Conservation (phyloP, 2,888 invertebrate genomes). For the Dynastes tityus region DNA sequence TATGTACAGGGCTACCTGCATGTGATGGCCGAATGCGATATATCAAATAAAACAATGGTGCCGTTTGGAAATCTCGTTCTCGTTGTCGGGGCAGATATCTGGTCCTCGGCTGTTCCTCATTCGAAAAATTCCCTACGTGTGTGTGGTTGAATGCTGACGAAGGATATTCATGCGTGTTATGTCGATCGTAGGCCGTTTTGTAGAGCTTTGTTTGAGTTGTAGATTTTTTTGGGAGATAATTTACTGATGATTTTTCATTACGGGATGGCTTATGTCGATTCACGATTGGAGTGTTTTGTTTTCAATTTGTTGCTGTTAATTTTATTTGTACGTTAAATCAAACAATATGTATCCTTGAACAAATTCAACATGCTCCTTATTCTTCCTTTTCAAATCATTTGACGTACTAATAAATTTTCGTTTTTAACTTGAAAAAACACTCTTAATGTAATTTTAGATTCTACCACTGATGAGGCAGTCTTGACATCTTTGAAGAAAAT, state of each 20-base stretch:
- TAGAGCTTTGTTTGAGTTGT: background rate
- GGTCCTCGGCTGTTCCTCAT: background rate
- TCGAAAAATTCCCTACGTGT: constrained; percentile 15
- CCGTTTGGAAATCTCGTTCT: constrained; percentile 47
- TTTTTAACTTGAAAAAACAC: too few relatives aligned
- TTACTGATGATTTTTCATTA: background rate
- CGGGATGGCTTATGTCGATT: too few relatives aligned
- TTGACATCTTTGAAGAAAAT: too few relatives aligned
- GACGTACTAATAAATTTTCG: too few relatives aligned
- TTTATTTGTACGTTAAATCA: too few relatives aligned
- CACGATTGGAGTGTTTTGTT: background rate
- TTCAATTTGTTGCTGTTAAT: too few relatives aligned
- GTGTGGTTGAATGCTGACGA: constrained; percentile 7
- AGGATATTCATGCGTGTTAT: constrained; percentile 4
- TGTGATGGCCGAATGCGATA: constrained; percentile 49
- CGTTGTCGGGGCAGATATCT: constrained; percentile 22
- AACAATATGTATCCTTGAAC: background rate
- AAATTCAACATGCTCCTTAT: too few relatives aligned
- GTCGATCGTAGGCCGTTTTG: background rate
- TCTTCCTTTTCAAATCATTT: too few relatives aligned
- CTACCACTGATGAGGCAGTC: too few relatives aligned
- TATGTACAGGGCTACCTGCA: constrained; percentile 50
- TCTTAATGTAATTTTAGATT: too few relatives aligned
- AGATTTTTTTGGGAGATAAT: constrained; percentile 52
- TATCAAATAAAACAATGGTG: constrained; percentile 50